phyloP scores from a whole-genome alignment of 2,797 vertebrate species.

The Fistularia commersonii region DNA sequence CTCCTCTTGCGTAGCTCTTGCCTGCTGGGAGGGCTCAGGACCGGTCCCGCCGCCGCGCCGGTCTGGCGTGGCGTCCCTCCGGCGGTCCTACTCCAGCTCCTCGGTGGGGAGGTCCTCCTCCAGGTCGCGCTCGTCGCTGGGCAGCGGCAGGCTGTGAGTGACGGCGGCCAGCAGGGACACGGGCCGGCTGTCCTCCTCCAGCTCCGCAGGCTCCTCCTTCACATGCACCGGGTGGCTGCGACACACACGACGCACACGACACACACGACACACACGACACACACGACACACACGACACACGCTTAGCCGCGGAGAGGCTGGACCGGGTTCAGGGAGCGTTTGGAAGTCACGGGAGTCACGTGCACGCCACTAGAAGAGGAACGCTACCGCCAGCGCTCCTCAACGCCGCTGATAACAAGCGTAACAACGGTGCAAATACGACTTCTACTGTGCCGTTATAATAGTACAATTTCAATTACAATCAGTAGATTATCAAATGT shows the following conservation, averaged over 20 bases:
- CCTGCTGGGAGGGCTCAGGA: slow-evolving; percentile 47
- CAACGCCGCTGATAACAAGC: too few relatives aligned
- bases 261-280: not conserved
- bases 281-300: not conserved
- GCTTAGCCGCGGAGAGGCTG: too few relatives aligned
- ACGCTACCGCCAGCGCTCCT: too few relatives aligned
- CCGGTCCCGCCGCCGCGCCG: slow-evolving; percentile 50
- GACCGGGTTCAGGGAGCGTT: too few relatives aligned
- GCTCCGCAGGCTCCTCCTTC: slow-evolving; percentile 94
- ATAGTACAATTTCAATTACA: too few relatives aligned
- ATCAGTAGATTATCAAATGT: too few relatives aligned
- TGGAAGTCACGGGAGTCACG: too few relatives aligned
- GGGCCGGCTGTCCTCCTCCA: slow-evolving; percentile 89
- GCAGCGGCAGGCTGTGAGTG: slow-evolving; percentile 86
- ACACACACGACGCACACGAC: not conserved
- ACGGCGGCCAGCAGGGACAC: slow-evolving; percentile 83
- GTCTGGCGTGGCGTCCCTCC: slow-evolving; percentile 14
- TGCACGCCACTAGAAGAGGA: too few relatives aligned
- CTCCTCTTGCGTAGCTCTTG: slow-evolving; percentile 61
- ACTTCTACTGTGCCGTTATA: too few relatives aligned
- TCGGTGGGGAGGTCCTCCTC: slow-evolving; percentile 93
- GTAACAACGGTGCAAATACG: too few relatives aligned
- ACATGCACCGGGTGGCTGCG: slow-evolving; percentile 91
- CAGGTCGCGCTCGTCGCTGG: slow-evolving; percentile 89
- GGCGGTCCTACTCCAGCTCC: slow-evolving; percentile 79